A percentile compares a stretch with the other conserved stretches of the same genome.
These are phyloP conservation scores for Huso huso DNA, from an alignment of 2,797 vertebrate species.

Conservation along the genomic window DNA sequence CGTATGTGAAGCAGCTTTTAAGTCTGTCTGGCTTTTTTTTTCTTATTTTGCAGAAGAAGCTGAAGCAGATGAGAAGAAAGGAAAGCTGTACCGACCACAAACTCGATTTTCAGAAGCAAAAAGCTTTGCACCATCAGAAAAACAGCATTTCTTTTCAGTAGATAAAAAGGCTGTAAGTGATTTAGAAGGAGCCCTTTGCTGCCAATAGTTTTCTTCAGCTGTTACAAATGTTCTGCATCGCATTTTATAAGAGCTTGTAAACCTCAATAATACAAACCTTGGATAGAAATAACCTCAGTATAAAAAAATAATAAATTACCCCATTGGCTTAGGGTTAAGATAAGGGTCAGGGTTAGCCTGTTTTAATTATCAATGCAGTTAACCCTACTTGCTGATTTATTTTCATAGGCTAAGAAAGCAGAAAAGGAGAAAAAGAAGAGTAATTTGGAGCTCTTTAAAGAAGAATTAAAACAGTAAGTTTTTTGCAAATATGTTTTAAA, in stretches of 20 bases:
- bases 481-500: not conserved
- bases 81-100: slow-evolving; percentile 94
- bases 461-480: slow-evolving; percentile 96
- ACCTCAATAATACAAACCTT: too few relatives aligned
- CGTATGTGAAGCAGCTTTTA: too few relatives aligned
- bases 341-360: too few relatives aligned
- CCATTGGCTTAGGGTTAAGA: too few relatives aligned
- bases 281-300: too few relatives aligned
- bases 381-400: too few relatives aligned
- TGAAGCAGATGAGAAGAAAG: slow-evolving; percentile 84
- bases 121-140: slow-evolving; percentile 69
- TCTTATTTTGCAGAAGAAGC: slow-evolving; percentile 72
- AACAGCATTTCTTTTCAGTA: slow-evolving; percentile 74
- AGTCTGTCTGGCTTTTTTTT: not conserved
- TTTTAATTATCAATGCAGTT: too few relatives aligned
- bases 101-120: slow-evolving; percentile 82
- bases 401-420: slow-evolving; percentile 60
- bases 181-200: not conserved
- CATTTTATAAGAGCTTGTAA: too few relatives aligned
- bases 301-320: too few relatives aligned
- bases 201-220: too few relatives aligned
- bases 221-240: too few relatives aligned
- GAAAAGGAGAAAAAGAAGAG: slow-evolving; percentile 99
- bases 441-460: slow-evolving; percentile 97
- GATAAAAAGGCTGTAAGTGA: slow-evolving; percentile 89